A percentile compares a stretch with the other conserved stretches of the same genome.
Conservation (phyloP, 2,888 invertebrate species). For the Sinhomidia bicolor region DNA sequence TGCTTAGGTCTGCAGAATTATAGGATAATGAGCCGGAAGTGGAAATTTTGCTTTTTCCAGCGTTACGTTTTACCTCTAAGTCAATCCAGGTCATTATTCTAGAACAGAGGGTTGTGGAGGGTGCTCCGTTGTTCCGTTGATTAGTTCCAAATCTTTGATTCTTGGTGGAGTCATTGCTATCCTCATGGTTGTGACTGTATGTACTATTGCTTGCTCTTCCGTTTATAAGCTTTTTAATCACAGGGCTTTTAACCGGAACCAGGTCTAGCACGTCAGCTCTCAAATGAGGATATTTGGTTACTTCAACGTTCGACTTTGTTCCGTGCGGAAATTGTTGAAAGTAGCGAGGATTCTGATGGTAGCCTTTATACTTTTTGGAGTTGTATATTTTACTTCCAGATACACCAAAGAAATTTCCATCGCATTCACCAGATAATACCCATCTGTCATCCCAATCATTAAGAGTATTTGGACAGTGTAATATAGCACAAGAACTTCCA, state of each 20-base stretch:
- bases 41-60: constrained; percentile 27
- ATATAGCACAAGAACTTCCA: not conserved
- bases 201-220: not conserved
- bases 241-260: constrained; percentile 70
- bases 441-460: constrained; percentile 5
- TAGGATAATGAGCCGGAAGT: constrained; percentile 24
- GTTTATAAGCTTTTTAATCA: constrained; percentile 68
- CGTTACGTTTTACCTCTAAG: constrained; percentile 74
- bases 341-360: constrained; percentile 9
- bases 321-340: constrained; percentile 31
- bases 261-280: constrained; percentile 53
- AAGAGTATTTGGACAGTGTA: not conserved
- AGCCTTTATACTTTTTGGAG: constrained; percentile 48
- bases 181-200: not conserved
- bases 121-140: not conserved
- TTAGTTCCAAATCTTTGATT: not conserved
- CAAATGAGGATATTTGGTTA: constrained; percentile 26
- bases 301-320: constrained; percentile 29
- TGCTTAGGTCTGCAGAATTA: constrained; percentile 48
- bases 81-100: constrained; percentile 79
- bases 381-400: constrained; percentile 64
- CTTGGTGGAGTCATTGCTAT: not conserved
- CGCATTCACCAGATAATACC: not conserved
- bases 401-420: constrained; percentile 52
- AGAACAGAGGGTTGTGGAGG: constrained; percentile 70